Evolutionary conservation across 2,113 vertebrate genomes (phyloP).

Genomic region (Tonatia bakeri): DNA sequence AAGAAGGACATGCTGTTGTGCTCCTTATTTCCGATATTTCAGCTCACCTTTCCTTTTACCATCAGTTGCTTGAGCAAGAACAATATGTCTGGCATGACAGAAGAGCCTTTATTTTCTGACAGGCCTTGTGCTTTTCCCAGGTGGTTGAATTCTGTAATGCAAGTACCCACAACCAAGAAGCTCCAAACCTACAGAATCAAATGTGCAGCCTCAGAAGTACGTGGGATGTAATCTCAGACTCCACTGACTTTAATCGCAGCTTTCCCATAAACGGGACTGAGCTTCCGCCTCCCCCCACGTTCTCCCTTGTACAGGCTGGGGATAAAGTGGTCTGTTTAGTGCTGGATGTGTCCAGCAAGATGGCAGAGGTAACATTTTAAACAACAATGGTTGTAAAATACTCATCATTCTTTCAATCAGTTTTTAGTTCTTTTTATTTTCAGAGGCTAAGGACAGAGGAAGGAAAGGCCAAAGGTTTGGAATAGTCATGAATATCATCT

Average conservation of each 20-base stretch:
- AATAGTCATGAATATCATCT: background rate
- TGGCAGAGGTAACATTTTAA: constrained; percentile 71
- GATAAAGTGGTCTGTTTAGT: constrained; percentile 77
- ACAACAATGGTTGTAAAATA: background rate
- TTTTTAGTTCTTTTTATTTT: background rate
- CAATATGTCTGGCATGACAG: background rate
- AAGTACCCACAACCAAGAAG: constrained; percentile 77
- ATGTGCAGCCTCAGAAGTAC: constrained; percentile 77
- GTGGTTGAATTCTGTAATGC: constrained; percentile 79
- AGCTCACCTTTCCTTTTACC: background rate
- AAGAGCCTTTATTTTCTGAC: background rate
- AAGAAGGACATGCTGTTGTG: background rate
- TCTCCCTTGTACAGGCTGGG: constrained; percentile 71
- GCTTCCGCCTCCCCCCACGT: constrained; percentile 47
- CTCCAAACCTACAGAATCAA: constrained; percentile 80
- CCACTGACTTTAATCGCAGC: constrained; percentile 69
- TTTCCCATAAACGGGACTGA: background rate
- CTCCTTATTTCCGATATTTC: background rate
- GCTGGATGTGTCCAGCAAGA: constrained; percentile 80
- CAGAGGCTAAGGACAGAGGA: background rate
- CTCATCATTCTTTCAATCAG: background rate
- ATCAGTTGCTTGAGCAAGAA: background rate
- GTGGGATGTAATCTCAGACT: constrained; percentile 77
- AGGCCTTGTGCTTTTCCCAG: constrained; percentile 56
- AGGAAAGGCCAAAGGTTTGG: background rate